phyloP scores from a whole-genome alignment of 2,113 vertebrate genomes.

The Platycercus adscitus region DNA sequence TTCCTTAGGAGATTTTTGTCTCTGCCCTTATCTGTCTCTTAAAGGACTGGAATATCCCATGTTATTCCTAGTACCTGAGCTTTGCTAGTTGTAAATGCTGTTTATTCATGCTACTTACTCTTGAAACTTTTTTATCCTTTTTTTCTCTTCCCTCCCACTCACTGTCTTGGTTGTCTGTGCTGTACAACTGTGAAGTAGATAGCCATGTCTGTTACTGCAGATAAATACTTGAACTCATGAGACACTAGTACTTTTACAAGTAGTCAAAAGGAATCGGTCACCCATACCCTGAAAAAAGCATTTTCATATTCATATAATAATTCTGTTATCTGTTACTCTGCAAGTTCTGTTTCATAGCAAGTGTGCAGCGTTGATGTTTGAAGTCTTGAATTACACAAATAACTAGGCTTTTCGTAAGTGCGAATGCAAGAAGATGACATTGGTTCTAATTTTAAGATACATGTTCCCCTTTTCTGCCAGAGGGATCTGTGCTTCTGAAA shows the following conservation, averaged over 20 bases:
- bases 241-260: neutral
- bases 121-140: neutral
- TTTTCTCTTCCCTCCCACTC: rapidly evolving
- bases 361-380: neutral
- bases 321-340: neutral
- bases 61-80: neutral
- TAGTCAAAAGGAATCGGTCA: neutral
- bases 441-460: neutral
- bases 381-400: neutral
- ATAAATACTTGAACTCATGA: neutral
- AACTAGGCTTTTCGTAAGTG: neutral
- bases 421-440: neutral
- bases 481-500: neutral
- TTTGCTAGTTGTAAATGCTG: neutral
- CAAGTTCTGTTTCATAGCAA: neutral
- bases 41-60: neutral
- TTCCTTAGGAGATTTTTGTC: neutral
- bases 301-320: neutral
- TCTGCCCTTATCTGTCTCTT: neutral
- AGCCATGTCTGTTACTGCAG: neutral
- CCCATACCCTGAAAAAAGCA: neutral
- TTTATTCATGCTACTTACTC: neutral
- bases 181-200: neutral
- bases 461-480: neutral
- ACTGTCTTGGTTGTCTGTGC: neutral